Base-by-base conservation (phyloP, 1,140 invertebrate species). In the Dinothrombium tinctorium region DNA sequence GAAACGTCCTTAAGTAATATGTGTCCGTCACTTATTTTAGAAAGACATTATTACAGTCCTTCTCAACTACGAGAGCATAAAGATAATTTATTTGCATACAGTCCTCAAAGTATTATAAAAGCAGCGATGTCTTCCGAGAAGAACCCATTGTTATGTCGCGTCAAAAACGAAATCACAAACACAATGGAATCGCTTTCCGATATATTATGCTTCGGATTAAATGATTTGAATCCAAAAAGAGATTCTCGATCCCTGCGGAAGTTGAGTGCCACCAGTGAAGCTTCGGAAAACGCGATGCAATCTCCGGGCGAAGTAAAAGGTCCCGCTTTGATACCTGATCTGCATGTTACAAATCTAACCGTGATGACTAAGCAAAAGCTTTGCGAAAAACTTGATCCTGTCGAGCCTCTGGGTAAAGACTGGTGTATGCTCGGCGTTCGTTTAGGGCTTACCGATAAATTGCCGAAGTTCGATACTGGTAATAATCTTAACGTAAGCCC, bases 361-460 rank as follows among this genome's bases (percentile, higher is more conserved):
- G 51, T 68, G n/a, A 55, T 64, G 36, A 55, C 64, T 1, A 53
- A 64, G 20, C 59, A 62, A 42, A 45, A 53, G 26, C 46, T 60
- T 12, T 69, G 71, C 39, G 57, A 65, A 19, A 56, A 76, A 39
- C 58, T 84, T 11, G 79, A 84, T 59, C 74, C 76, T 1, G 67
- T 72, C 6, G 76, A 82, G 54, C 64, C 68, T 2, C 69, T 78
- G 52, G 79, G 79, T 9, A 62, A 71, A 46, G 78, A 83, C 54
- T 82, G 78, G 78, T 79, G 75, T 54, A 61, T 83, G 40, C 55
- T 83, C 22, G 76, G 76, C 4, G 69, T 82, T 1, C 63, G 70
- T 43, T 56, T 82, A 22, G 76, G 75, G 19, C 57, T 74, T 37
- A 54, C 62, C 20, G 64, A 69, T 33, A 55, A 60, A 36, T 46